Evolutionary conservation across 2,797 vertebrate species (phyloP).

Genomic region (Chlorospingus flavigularis): DNA sequence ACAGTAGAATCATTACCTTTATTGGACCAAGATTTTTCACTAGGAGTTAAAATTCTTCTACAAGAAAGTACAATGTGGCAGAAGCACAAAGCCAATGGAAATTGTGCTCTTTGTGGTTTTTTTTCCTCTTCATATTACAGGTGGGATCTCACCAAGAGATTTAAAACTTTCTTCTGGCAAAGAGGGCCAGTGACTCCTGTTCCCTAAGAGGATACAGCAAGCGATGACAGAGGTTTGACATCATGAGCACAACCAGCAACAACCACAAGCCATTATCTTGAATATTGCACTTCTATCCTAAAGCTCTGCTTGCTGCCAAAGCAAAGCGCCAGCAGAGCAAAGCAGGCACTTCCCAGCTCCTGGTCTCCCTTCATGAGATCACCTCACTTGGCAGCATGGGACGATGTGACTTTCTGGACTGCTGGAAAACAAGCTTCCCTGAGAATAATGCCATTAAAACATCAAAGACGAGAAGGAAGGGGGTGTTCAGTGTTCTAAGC

Average conservation of each 20-base stretch:
- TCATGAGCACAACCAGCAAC: neutral
- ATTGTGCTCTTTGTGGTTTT: rapidly evolving
- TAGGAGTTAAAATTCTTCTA: neutral
- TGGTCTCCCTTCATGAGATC: neutral
- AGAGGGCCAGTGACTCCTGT: neutral
- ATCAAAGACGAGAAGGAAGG: neutral
- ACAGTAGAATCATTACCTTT: neutral
- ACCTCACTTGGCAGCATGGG: neutral
- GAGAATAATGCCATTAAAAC: neutral
- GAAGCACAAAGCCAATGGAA: neutral
- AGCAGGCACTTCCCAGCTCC: neutral
- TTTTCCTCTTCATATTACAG: neutral
- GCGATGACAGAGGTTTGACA: neutral
- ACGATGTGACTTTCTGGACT: rapidly evolving
- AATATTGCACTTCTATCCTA: neutral
- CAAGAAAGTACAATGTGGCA: neutral
- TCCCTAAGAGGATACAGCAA: neutral
- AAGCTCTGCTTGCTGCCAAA: neutral
- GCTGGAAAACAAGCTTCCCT: neutral
- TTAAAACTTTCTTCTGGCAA: neutral
- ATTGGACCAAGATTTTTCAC: neutral
- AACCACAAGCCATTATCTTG: neutral
- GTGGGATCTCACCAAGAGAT: neutral
- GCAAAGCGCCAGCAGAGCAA: neutral
- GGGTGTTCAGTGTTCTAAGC: neutral